phyloP scores from a whole-genome alignment of 1,140 invertebrate species.

The Macrobrachium nipponense region DNA sequence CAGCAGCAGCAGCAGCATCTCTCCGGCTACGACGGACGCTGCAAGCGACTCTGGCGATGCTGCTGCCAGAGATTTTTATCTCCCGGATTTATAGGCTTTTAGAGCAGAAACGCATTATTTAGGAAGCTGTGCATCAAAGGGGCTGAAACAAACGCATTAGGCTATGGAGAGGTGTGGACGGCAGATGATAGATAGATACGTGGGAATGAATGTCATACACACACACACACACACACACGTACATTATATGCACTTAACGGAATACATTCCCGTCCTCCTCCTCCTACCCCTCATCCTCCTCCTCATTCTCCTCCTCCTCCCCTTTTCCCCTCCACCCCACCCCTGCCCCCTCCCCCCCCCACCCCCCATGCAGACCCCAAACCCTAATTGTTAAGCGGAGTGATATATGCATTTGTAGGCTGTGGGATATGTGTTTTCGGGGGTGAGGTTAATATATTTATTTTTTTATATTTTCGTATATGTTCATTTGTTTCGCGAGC shows the following conservation, averaged over 20 bases:
- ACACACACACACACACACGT: constrained; percentile 30
- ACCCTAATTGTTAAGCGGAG: constrained; percentile 37
- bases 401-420: constrained; percentile 30
- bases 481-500: too few relatives aligned
- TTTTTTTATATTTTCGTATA: too few relatives aligned
- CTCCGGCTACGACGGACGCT: constrained; percentile 24
- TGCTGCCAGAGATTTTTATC: constrained; percentile 41
- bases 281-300: too few relatives aligned
- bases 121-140: constrained; percentile 19
- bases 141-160: constrained; percentile 23
- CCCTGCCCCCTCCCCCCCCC: background rate
- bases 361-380: background rate
- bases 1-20: background rate
- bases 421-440: constrained; percentile 23
- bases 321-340: background rate
- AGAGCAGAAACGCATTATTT: constrained; percentile 48
- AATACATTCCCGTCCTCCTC: constrained; percentile 21
- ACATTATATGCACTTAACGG: constrained; percentile 53
- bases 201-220: constrained; percentile 16
- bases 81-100: constrained; percentile 41
- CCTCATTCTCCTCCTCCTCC: background rate
- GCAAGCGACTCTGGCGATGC: background rate
- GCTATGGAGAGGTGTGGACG: constrained; percentile 54
- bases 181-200: constrained; percentile 31
- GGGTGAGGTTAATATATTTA: background rate